Evolutionary conservation across 2,888 invertebrate species (phyloP), one percentile per base, ranked within the genome.

Genomic region (Conistra vaccinii): DNA sequence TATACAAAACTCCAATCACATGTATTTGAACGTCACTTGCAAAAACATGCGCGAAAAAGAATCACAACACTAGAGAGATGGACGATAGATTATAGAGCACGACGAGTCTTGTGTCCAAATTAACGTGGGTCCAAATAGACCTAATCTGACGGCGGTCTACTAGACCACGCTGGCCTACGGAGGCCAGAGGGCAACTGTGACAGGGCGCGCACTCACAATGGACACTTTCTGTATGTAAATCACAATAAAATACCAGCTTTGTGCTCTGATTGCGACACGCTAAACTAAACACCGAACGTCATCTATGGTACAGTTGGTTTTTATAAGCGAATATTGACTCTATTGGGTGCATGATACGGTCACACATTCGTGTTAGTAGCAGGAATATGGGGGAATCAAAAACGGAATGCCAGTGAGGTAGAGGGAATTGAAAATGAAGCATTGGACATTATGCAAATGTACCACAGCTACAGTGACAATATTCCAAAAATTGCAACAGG

Each of bases 171-270:
- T 85, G 91, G 90, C 90, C 91, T 85, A 89, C 90, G 89, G 91
- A 90, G 92, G 94, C 90, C 93, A 89, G 92, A 93, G 94, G 94
- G 93, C 94, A 91, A 95, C 96, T 96, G 96, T 94, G 92, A 94
- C 94, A 93, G 94, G 93, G 92, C 93, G 90, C 90, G 90, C 91
- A 90, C 87, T 90, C 89, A 95, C 95, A 95, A 95, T 95, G 95
- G 90, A 89, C 92, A 94, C 92, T 93, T 93, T 94, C 93, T 93
- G 93, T 94, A 94, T 95, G 94, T 94, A 94, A 94, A 95, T 95
- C 95, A 96, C 95, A 95, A 95, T 96, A 95, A 95, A 95, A 95
- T 94, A 94, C 92, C 92, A 93, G 94, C 94, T 94, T 95, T 95
- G 96, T 95, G 88, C 90, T 90, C 90, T 93, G 93, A 95, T 96